phyloP scores from a whole-genome alignment of 2,888 invertebrate genomes.

The Cybosia mesomella region DNA sequence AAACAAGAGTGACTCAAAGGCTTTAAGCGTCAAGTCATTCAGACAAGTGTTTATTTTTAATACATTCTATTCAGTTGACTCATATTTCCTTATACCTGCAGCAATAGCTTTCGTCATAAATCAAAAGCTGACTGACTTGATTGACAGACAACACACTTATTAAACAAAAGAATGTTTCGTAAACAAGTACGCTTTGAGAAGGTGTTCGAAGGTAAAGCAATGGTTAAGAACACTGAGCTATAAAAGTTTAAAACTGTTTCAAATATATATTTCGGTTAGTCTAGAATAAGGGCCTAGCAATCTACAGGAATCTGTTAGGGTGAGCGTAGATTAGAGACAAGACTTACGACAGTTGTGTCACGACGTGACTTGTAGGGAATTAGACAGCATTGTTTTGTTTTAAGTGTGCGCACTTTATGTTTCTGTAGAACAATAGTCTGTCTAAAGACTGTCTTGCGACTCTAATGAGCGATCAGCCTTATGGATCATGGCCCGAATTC shows the following conservation, averaged over 20 bases:
- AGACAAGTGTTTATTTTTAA: slow-evolving; percentile 7
- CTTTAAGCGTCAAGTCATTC: slow-evolving; percentile 1
- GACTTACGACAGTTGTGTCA: no score
- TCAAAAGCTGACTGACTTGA: slow-evolving; percentile 8
- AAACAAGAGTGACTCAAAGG: slow-evolving; percentile 11
- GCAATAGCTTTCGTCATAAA: slow-evolving; percentile 7
- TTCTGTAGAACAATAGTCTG: no score
- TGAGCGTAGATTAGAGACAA: no score
- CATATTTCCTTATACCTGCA: not conserved
- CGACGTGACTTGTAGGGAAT: no score
- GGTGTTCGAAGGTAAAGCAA: not conserved
- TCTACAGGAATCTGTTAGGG: no score
- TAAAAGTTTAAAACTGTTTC: not conserved
- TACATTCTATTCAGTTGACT: slow-evolving; percentile 9
- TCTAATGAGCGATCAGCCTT: no score
- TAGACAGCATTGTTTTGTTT: no score
- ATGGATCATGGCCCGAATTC: no score
- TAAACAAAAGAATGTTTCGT: slow-evolving; percentile 1
- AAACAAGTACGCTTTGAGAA: not conserved
- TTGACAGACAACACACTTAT: slow-evolving; percentile 4
- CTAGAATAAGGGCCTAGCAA: no score
- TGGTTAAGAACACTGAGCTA: not conserved
- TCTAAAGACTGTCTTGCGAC: no score
- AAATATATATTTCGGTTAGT: not conserved
- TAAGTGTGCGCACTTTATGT: no score